Percentiles rank a stretch among this genome's conserved stretches.
These are phyloP conservation scores for Pogonomyrmex barbatus DNA, from an alignment of 1,140 invertebrate species.

Conservation along the genomic window DNA sequence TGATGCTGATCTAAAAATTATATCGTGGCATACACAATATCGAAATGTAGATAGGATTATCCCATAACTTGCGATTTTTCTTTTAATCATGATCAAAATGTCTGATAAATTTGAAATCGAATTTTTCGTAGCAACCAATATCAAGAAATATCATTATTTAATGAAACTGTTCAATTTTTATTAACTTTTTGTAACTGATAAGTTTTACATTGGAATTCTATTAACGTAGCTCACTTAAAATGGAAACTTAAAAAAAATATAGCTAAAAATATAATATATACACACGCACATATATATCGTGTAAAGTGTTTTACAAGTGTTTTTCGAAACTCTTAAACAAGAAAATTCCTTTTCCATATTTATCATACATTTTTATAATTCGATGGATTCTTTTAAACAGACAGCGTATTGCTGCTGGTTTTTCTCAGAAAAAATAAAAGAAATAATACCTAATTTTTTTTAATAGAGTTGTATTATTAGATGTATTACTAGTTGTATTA, in stretches of 20 bases:
- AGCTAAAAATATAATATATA: too few relatives aligned
- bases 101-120: not conserved
- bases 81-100: not conserved
- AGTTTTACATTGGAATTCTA: not conserved
- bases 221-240: not conserved
- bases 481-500: too few relatives aligned
- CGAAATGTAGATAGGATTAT: not conserved
- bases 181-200: not conserved
- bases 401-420: too few relatives aligned
- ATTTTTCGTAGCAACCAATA: not conserved
- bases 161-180: not conserved
- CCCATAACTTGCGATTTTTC: not conserved
- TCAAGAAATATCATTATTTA: not conserved
- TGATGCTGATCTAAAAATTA: constrained; percentile 2
- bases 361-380: too few relatives aligned
- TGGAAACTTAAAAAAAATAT: not conserved
- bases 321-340: too few relatives aligned
- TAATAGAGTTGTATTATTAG: too few relatives aligned
- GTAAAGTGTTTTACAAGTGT: too few relatives aligned
- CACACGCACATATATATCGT: too few relatives aligned
- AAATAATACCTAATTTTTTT: too few relatives aligned
- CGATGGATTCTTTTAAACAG: too few relatives aligned
- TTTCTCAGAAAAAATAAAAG: too few relatives aligned
- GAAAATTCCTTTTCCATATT: too few relatives aligned
- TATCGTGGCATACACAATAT: constrained; percentile 27